Conservation (phyloP, 2,113 vertebrate species). For the Xiphias gladius region DNA sequence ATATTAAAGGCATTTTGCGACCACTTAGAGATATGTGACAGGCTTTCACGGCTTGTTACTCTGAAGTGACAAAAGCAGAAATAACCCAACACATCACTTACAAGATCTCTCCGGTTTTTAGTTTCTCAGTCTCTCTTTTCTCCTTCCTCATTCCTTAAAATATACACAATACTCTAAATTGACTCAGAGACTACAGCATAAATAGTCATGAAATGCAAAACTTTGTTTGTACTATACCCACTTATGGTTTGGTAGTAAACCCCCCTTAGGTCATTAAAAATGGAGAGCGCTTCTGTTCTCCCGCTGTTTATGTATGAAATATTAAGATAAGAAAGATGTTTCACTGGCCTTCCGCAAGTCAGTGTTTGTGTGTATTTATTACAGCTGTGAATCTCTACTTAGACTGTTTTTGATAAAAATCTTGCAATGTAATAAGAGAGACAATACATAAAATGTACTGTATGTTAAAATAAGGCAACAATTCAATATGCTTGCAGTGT, state of each 20-base stretch:
- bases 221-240: constrained; percentile 55
- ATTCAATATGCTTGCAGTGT: constrained; percentile 6
- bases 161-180: constrained; percentile 38
- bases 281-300: constrained; percentile 56
- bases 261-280: constrained; percentile 66
- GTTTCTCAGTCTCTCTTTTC: neutral
- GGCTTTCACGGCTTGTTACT: constrained; percentile 10
- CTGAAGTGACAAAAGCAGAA: constrained; percentile 21
- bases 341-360: constrained; percentile 27
- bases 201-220: constrained; percentile 65
- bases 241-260: constrained; percentile 47
- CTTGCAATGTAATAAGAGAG: constrained; percentile 8
- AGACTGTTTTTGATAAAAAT: constrained; percentile 21
- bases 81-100: constrained; percentile 16
- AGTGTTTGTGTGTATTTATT: constrained; percentile 48
- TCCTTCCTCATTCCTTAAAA: constrained; percentile 14
- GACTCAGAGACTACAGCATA: constrained; percentile 58
- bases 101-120: constrained; percentile 2
- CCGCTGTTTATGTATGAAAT: constrained; percentile 53
- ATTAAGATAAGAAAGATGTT: constrained; percentile 58
- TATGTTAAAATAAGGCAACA: constrained; percentile 12
- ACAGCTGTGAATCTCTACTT: constrained; percentile 18
- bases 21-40: neutral
- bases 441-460: neutral
- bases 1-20: constrained; percentile 7